Evolutionary conservation across 1,140 invertebrate genomes (phyloP).

Genomic region (Tachypleus tridentatus): DNA sequence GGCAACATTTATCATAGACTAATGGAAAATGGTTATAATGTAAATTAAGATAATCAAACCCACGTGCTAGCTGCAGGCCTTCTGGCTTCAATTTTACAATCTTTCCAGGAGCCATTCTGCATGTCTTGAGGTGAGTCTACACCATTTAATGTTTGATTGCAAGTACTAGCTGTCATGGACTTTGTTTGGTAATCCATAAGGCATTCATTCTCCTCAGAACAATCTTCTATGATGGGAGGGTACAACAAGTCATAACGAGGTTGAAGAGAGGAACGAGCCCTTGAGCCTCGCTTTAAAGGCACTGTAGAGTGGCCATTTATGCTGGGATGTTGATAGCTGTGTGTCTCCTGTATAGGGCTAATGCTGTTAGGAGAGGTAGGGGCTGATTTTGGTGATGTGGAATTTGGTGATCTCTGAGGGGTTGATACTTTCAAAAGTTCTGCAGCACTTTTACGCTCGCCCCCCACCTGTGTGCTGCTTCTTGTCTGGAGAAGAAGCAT

Average conservation of each 20-base stretch:
- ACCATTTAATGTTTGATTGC: neutral
- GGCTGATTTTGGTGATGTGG: neutral
- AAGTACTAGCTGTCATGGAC: neutral
- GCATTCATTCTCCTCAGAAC: slow-evolving; percentile 14
- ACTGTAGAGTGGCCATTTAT: slow-evolving; percentile 10
- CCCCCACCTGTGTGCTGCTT: slow-evolving; percentile 38
- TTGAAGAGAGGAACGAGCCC: slow-evolving; percentile 13
- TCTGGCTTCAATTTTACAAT: neutral
- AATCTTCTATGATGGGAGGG: slow-evolving; percentile 19
- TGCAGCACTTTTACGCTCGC: slow-evolving; percentile 57
- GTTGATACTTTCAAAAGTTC: slow-evolving; percentile 60
- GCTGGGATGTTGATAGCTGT: neutral
- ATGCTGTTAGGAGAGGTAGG: neutral
- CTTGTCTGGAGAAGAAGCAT: slow-evolving; percentile 57
- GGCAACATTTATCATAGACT: too few relatives aligned
- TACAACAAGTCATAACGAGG: slow-evolving; percentile 17
- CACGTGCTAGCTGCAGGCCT: neutral
- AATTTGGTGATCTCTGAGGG: slow-evolving; percentile 8
- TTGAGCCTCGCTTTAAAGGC: slow-evolving; percentile 9
- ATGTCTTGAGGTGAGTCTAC: neutral
- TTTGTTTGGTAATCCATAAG: neutral
- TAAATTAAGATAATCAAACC: neutral
- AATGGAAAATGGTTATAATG: too few relatives aligned
- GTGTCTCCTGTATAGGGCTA: neutral
- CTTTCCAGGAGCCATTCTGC: neutral